Conservation (phyloP, 2,113 vertebrate genomes). For the Ictidomys tridecemlineatus region DNA sequence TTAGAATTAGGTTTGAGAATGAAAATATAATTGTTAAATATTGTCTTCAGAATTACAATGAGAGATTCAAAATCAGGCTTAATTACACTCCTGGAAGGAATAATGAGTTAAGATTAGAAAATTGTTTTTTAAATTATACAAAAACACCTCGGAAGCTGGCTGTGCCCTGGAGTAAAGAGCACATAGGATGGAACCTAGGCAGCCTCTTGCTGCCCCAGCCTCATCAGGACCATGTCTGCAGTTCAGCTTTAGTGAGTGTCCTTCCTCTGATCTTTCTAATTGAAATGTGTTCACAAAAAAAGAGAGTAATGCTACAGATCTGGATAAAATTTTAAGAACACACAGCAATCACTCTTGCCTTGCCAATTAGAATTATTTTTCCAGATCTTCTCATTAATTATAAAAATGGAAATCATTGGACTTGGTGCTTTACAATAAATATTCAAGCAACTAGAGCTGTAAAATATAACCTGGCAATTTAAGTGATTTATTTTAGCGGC, state of each 20-base stretch:
- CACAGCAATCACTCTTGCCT: not conserved
- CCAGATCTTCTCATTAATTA: constrained; percentile 58
- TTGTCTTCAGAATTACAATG: not conserved
- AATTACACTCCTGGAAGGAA: not conserved
- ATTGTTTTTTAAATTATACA: not conserved
- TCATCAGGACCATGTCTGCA: not conserved
- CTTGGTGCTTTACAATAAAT: constrained; percentile 64
- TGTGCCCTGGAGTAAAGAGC: not conserved
- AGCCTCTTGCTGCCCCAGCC: not conserved
- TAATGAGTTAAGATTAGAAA: not conserved
- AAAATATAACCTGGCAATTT: constrained; percentile 57
- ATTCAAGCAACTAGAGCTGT: constrained; percentile 37
- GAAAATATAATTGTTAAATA: not conserved
- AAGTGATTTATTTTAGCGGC: constrained; percentile 1
- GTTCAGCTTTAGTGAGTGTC: not conserved
- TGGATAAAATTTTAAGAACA: constrained; percentile 1
- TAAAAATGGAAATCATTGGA: constrained; percentile 62
- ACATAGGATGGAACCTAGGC: no score
- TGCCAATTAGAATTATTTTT: constrained; percentile 51
- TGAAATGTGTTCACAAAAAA: not conserved
- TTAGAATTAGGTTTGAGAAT: not conserved
- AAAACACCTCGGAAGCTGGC: not conserved
- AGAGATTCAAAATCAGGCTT: not conserved
- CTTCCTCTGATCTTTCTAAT: not conserved
- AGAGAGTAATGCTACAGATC: not conserved